A percentile compares a stretch with the other conserved stretches of the same genome.
These are phyloP conservation scores for Argentina silus DNA, from an alignment of 2,797 vertebrate species.

Conservation along the genomic window DNA sequence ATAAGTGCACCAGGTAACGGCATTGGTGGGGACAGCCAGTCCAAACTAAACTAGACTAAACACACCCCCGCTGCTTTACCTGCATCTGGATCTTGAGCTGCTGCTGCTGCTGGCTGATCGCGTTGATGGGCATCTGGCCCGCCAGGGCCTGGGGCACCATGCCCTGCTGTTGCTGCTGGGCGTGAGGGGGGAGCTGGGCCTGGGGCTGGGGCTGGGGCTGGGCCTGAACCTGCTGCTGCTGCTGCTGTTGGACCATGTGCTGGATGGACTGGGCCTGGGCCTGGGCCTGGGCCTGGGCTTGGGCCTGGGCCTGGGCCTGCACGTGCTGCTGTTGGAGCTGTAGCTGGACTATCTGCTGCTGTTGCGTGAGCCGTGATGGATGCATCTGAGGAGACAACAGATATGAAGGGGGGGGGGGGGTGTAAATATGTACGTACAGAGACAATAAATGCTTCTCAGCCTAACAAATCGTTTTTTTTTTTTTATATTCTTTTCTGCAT, in stretches of 20 bases:
- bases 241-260: slow-evolving; percentile 73
- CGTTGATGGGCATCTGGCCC: slow-evolving; percentile 83
- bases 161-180: slow-evolving; percentile 57
- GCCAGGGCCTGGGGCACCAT: slow-evolving; percentile 85
- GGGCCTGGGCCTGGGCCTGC: slow-evolving; percentile 59
- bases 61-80: slow-evolving; percentile 63
- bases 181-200: slow-evolving; percentile 83
- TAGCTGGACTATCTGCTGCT: slow-evolving; percentile 56
- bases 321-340: slow-evolving; percentile 55
- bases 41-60: neutral
- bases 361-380: slow-evolving; percentile 68
- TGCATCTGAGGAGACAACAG: slow-evolving; percentile 66
- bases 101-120: slow-evolving; percentile 79
- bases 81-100: slow-evolving; percentile 86
- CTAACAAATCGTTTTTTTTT: neutral
- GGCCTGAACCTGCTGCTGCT: slow-evolving; percentile 64
- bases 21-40: neutral
- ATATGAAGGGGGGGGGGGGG: too few species aligned
- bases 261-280: slow-evolving; percentile 73
- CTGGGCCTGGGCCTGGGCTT: slow-evolving; percentile 55
- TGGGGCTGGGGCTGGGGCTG: slow-evolving; percentile 74
- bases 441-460: neutral
- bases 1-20: neutral
- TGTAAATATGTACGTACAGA: neutral
- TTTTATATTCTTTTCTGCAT: neutral